A percentile compares a stretch with the other conserved stretches of the same genome.
Conservation (phyloP, 1,140 invertebrate genomes). For the Prorops nasuta region DNA sequence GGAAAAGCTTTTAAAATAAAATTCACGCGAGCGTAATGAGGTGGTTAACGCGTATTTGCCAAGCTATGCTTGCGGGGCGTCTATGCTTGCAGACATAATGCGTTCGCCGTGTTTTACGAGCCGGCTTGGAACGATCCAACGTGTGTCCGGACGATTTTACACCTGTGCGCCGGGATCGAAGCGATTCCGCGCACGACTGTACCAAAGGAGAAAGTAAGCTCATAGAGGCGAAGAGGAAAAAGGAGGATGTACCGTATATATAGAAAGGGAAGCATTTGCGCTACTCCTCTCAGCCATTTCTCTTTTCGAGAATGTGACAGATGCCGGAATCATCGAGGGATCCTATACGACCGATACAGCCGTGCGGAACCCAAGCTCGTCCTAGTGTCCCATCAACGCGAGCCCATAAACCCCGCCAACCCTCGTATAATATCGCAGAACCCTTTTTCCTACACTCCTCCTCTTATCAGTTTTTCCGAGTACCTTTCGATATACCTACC, state of each 20-base stretch:
- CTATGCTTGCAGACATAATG: background rate
- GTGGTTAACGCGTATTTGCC: conserved; percentile 28
- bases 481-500: background rate
- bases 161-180: background rate
- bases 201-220: background rate
- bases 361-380: conserved; percentile 3
- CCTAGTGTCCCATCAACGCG: conserved; percentile 19
- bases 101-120: conserved; percentile 20
- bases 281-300: no score
- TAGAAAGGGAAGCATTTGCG: background rate
- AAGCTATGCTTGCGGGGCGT: background rate
- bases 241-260: background rate
- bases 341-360: conserved; percentile 21
- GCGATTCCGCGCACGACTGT: background rate
- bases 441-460: conserved; percentile 3
- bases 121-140: conserved; percentile 12
- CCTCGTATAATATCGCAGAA: conserved; percentile 25
- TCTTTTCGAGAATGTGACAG: conserved; percentile 24
- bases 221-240: background rate
- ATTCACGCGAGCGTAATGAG: conserved; percentile 8
- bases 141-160: background rate
- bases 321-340: conserved; percentile 5
- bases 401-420: conserved; percentile 26
- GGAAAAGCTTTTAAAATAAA: conserved; percentile 8
- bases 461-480: background rate